Evolutionary conservation across 2,113 vertebrate genomes (phyloP), one percentile per base, ranked within the genome.

Genomic region (Notarius quadriscutis): DNA sequence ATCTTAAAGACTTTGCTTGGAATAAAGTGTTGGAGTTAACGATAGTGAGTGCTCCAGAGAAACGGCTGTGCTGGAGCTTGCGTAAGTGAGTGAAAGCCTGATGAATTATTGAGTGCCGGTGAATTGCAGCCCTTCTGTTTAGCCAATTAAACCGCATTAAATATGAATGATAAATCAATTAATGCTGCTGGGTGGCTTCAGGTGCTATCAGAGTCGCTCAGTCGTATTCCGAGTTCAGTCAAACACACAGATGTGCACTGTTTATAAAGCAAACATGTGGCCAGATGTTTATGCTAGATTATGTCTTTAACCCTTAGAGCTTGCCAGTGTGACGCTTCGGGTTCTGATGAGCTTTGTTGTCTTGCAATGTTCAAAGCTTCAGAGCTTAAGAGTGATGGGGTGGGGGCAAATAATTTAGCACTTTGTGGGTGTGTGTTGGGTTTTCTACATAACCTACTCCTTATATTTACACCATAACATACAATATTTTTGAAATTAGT

Each of bases 101-200:
- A 89, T 93, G 90, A 94, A 92, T 93, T 90, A 94, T 93, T 87
- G 87, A 94, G 89, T 78, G 85, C 81, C 77, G 91, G 92, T 88
- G 90, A 93, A 91, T 92, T 83, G 89, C 89, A 71, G 90, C 84
- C 75, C 88, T 88, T 91, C 87, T 94, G 90, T 94, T 95, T 94
- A 92, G 91, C 91, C 91, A 93, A 94, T 94, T 91, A 93, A 92
- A 89, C 82, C 84, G 50, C 91, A 94, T 94, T 80, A 94, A 94
- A 93, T 92, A 94, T 94, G 87, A 94, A 94, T 93, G 90, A 90
- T 92, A 91, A 92, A 92, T 92, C 86, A 90, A 90, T 94, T 91
- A 90, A 71, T 69, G 78, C 90, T 87, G 84, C 91, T 83, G 72
- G 84, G 78, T 67, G 84, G 87, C 87, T 84, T 87, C 78, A 87